Conservation (phyloP, 2,888 invertebrate genomes). For the Gymnosoma rotundatum region DNA sequence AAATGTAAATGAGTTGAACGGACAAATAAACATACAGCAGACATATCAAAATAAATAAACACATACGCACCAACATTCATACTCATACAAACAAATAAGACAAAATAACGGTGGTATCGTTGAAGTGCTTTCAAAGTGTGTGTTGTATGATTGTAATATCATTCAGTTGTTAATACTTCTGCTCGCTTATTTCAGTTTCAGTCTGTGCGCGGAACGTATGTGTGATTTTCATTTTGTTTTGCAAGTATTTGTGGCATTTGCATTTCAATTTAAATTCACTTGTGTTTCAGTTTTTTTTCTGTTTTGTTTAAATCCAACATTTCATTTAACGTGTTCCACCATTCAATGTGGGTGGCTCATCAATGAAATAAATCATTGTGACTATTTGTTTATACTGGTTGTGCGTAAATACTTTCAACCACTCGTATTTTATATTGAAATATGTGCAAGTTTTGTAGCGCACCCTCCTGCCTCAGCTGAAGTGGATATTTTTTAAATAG, state of each 20-base stretch:
- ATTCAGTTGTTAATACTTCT: constrained; percentile 50
- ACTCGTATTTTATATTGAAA: constrained; percentile 71
- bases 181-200: constrained; percentile 27
- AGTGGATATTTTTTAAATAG: too few relatives aligned
- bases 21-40: constrained; percentile 29
- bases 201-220: constrained; percentile 10
- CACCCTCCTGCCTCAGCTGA: constrained; percentile 28
- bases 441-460: constrained; percentile 62
- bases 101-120: not conserved
- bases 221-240: constrained; percentile 45
- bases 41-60: constrained; percentile 22
- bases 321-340: constrained; percentile 65
- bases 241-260: constrained; percentile 75
- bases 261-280: constrained; percentile 77
- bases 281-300: constrained; percentile 69
- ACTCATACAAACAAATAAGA: not conserved
- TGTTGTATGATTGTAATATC: constrained; percentile 40
- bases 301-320: constrained; percentile 66
- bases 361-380: constrained; percentile 70
- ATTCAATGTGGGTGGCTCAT: constrained; percentile 68
- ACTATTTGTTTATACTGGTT: constrained; percentile 56
- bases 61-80: not conserved
- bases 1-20: constrained; percentile 53
- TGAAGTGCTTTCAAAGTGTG: constrained; percentile 8
- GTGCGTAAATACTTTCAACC: constrained; percentile 68